Conservation (phyloP, 1,140 invertebrate species). For the Brachionus manjavacas region DNA sequence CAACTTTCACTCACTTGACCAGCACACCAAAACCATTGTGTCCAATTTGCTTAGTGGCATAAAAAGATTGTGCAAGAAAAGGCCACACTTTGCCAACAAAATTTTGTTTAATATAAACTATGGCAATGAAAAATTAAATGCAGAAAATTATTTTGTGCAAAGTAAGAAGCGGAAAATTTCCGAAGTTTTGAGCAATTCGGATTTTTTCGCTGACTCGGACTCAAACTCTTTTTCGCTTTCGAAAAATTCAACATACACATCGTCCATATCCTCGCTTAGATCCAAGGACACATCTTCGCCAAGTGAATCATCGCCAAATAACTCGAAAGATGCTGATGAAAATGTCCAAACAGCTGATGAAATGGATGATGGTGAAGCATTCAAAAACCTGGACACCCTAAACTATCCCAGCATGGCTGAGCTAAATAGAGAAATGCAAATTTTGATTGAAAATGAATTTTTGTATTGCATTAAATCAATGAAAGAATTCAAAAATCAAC, state of each 20-base stretch:
- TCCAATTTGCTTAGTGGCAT: slow-evolving; percentile 26
- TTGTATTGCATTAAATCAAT: slow-evolving; percentile 27
- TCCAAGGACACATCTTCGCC: not conserved
- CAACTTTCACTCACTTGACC: slow-evolving; percentile 12
- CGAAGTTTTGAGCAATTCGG: not conserved
- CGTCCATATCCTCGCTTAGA: slow-evolving; percentile 13
- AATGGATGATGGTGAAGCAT: not conserved
- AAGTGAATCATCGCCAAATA: not conserved
- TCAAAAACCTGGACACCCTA: not conserved
- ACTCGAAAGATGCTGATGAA: not conserved
- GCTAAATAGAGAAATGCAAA: not conserved
- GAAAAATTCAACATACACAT: not conserved
- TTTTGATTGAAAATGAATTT: slow-evolving; percentile 35
- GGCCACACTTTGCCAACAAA: slow-evolving; percentile 31
- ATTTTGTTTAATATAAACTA: slow-evolving; percentile 8
- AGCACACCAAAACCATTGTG: slow-evolving; percentile 13
- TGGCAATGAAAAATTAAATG: not conserved
- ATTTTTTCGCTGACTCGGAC: not conserved
- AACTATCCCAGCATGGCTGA: not conserved
- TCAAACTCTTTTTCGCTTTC: not conserved
- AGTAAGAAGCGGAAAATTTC: not conserved
- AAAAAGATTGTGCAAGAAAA: not conserved
- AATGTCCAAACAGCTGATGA: not conserved
- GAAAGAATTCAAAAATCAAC: not conserved
- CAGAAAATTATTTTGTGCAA: not conserved